Base-by-base conservation (phyloP, 2,888 invertebrate genomes). In the Orchestes rusci region DNA sequence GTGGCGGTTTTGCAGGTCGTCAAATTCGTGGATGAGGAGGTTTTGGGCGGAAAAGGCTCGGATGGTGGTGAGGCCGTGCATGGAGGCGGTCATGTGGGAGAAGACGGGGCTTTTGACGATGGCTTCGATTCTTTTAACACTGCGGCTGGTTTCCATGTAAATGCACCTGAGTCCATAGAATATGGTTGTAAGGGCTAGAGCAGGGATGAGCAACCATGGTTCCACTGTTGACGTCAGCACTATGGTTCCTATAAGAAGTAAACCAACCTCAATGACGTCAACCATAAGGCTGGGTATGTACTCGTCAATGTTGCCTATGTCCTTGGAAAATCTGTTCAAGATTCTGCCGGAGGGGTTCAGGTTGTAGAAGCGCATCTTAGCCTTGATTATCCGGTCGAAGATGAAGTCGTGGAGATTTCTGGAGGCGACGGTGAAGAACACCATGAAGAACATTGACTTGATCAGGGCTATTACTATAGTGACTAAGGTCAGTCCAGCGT, bases 81-180 rank as follows among this genome's bases (percentile, higher is more conserved):
- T 71, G 0, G 84, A 80, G 34, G 84, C 79, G 54, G 79, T 83
- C 43, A 88, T 71, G 57, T 88, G 82, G 2, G 80, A 77, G 61
- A 84, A 86, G 2, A 90, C 77, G 1, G 89, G 88, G 59, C 85
- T 86, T 43, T 85, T 77, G 42, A 82, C 86, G 16, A 78, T 75
- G 53, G 80, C 79, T 62, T 83, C 83, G 2, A 82, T 72, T 53
- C 80, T 67, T 66, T 81, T 90, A 16, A 89, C 69, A 58, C 82
- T 83, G 18, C 88, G 68, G 17, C 87, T 84, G 3, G 87, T 86
- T 27, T 73, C 64, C 13, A 90, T 71, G 68, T 87, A 90, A 53
- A 84, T 71, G 2, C 73, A 67, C 31, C 89, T 66, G 8, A 89
- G 62, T 7, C 76, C 65, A 48, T 78, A 77, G 62, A 90, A 83